These are phyloP conservation scores for Poeciliopsis gracilis DNA, from an alignment of 2,797 vertebrate species.

Conservation along the genomic window DNA sequence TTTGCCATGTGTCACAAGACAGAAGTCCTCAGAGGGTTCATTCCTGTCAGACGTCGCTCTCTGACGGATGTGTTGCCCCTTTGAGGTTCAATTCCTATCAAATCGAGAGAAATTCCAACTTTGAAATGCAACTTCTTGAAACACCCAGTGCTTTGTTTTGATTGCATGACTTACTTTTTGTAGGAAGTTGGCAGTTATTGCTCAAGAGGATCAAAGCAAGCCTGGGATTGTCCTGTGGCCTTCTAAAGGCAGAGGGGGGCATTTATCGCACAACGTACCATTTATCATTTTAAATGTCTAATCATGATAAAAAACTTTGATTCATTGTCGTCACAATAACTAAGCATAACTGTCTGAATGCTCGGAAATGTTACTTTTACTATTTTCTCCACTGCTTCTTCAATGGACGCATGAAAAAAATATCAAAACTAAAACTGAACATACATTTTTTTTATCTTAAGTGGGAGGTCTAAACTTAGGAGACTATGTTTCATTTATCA, in stretches of 20 bases:
- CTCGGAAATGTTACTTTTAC: too few species aligned
- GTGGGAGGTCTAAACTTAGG: background rate
- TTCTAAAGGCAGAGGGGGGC: conserved; percentile 28
- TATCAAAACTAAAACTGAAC: too few species aligned
- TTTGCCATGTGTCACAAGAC: conserved; percentile 38
- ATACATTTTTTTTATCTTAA: conserved; percentile 17
- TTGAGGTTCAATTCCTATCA: conserved; percentile 16
- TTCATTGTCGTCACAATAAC: too few species aligned
- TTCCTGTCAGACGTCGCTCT: conserved; percentile 21
- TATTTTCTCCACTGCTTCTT: too few species aligned
- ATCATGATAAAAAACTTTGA: too few species aligned
- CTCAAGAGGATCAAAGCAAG: conserved; percentile 40
- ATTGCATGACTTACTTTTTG: conserved; percentile 29
- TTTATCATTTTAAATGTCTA: too few species aligned
- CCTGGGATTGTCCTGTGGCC: conserved; percentile 40
- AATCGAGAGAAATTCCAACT: conserved; percentile 9
- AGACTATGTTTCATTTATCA: background rate
- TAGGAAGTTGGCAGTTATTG: conserved; percentile 23
- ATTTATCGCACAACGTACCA: too few species aligned
- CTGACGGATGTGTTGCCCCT: conserved; percentile 28
- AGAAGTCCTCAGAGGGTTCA: conserved; percentile 30
- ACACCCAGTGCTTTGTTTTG: conserved; percentile 46
- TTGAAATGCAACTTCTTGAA: conserved; percentile 35
- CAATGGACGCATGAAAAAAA: too few species aligned
- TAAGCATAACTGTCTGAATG: too few species aligned